These are phyloP conservation scores for Axea sp. DNA, from an alignment of 2,888 invertebrate genomes.

Conservation along the genomic window DNA sequence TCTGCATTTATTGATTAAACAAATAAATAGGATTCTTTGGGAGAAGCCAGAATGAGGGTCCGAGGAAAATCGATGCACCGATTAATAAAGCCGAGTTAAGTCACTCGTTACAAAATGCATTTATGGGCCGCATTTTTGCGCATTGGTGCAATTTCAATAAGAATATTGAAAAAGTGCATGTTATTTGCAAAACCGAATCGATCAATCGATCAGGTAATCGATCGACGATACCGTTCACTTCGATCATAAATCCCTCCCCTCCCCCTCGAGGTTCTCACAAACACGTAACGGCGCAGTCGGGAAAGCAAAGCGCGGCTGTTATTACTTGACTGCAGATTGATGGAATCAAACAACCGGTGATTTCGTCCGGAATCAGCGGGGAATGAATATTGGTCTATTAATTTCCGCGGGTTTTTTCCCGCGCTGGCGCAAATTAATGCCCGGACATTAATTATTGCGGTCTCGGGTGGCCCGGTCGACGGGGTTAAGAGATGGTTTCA, in stretches of 20 bases:
- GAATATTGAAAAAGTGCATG: too few species aligned
- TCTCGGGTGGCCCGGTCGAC: conserved; percentile 65
- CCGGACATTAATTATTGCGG: conserved; percentile 75
- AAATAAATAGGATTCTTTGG: too few species aligned
- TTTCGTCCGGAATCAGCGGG: conserved; percentile 77
- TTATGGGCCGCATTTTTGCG: too few species aligned
- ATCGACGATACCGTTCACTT: conserved; percentile 19
- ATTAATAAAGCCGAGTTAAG: too few species aligned
- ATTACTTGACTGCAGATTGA: conserved; percentile 76
- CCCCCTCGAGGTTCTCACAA: conserved; percentile 40
- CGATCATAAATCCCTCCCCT: conserved; percentile 47
- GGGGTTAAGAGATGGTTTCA: conserved; percentile 57
- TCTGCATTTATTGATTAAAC: too few species aligned
- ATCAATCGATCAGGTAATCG: conserved; percentile 33
- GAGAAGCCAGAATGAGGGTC: too few species aligned
- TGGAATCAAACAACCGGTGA: conserved; percentile 78
- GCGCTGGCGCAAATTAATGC: conserved; percentile 76
- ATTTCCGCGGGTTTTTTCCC: conserved; percentile 68
- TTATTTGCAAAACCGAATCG: conserved; percentile 27
- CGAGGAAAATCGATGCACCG: too few species aligned
- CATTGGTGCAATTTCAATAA: too few species aligned
- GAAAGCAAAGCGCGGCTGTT: conserved; percentile 67
- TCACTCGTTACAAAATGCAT: too few species aligned
- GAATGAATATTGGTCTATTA: conserved; percentile 79
- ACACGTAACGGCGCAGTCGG: conserved; percentile 51